Evolutionary conservation across 2,888 invertebrate species (phyloP).

Genomic region (Lycia hirtaria): DNA sequence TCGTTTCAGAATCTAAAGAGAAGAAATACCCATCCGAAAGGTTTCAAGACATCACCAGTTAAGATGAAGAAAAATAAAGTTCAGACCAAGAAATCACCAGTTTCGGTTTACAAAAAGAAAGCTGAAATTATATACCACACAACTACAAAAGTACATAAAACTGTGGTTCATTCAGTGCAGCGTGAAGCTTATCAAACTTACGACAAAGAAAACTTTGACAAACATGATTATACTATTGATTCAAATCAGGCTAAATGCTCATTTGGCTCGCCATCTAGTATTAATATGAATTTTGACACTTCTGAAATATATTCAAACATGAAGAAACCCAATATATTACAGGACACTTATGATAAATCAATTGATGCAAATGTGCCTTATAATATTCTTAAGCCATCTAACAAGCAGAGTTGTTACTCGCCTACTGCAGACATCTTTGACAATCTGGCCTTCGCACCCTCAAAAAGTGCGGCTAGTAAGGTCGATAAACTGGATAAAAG

Average conservation of each 20-base stretch:
- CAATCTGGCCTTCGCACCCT: conserved; percentile 74
- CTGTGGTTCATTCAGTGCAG: conserved; percentile 56
- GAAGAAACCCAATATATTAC: conserved; percentile 56
- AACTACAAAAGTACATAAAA: conserved; percentile 59
- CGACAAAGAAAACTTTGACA: conserved; percentile 63
- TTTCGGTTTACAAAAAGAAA: conserved; percentile 69
- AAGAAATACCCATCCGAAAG: conserved; percentile 59
- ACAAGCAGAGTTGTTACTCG: conserved; percentile 55
- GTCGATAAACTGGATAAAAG: conserved; percentile 68
- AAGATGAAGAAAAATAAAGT: conserved; percentile 68
- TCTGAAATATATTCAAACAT: conserved; percentile 74
- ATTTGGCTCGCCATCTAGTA: conserved; percentile 67
- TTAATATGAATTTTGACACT: conserved; percentile 69
- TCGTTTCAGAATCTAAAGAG: conserved; percentile 65
- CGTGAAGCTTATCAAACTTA: conserved; percentile 53
- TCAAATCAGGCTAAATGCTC: conserved; percentile 62
- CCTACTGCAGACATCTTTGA: conserved; percentile 69
- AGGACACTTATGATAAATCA: conserved; percentile 71
- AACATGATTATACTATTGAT: conserved; percentile 55
- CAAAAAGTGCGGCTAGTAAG: conserved; percentile 60
- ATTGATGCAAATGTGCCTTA: conserved; percentile 43
- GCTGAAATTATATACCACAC: conserved; percentile 64
- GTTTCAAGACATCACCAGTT: conserved; percentile 71
- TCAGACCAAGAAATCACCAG: conserved; percentile 68
- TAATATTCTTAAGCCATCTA: conserved; percentile 68